These are phyloP conservation scores for Neodontobutis hainanensis DNA, from an alignment of 2,113 vertebrate species.

Conservation along the genomic window DNA sequence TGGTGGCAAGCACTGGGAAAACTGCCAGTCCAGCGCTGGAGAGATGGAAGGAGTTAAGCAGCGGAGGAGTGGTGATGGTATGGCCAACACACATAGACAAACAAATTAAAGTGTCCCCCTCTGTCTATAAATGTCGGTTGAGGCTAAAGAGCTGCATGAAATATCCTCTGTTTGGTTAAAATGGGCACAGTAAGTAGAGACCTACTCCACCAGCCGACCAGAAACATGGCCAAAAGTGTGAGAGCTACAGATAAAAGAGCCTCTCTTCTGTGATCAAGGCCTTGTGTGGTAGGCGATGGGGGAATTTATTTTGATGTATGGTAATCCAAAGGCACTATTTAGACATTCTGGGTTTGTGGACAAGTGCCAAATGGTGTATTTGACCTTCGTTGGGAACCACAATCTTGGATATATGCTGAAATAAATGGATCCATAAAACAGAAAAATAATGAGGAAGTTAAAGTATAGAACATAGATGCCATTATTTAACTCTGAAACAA, in stretches of 20 bases:
- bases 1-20: conserved; percentile 39
- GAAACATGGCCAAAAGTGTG: conserved; percentile 76
- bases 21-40: conserved; percentile 34
- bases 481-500: conserved; percentile 26
- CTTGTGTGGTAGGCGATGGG: conserved; percentile 62
- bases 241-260: conserved; percentile 71
- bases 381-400: conserved; percentile 62
- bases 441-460: conserved; percentile 46
- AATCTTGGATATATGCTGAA: conserved; percentile 50
- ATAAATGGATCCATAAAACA: conserved; percentile 55
- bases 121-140: conserved; percentile 69
- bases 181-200: conserved; percentile 69
- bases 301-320: conserved; percentile 75
- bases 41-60: conserved; percentile 56
- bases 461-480: conserved; percentile 39
- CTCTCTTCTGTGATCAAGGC: conserved; percentile 71
- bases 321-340: conserved; percentile 75
- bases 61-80: conserved; percentile 55
- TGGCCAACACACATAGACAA: conserved; percentile 58
- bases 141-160: conserved; percentile 60
- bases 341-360: conserved; percentile 63
- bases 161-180: conserved; percentile 67
- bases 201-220: conserved; percentile 69
- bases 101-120: conserved; percentile 71
- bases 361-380: conserved; percentile 57